These are phyloP conservation scores for Siphlonurus alternatus DNA, from an alignment of 2,888 invertebrate species.

Conservation along the genomic window DNA sequence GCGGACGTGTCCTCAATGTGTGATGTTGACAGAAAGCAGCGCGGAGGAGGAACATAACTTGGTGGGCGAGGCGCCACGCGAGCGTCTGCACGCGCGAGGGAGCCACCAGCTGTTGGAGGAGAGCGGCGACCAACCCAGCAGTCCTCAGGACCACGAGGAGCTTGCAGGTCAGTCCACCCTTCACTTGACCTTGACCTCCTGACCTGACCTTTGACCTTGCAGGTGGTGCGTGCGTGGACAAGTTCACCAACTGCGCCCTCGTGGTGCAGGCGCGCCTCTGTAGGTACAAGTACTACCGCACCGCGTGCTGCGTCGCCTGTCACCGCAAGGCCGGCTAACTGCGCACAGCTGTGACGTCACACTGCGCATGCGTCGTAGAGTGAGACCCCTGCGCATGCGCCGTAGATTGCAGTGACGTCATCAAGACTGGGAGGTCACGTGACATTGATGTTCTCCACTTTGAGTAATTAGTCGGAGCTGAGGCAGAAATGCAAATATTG, in stretches of 20 bases:
- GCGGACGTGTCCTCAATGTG: too few relatives aligned
- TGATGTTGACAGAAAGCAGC: background rate
- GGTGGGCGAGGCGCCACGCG: constrained; percentile 6
- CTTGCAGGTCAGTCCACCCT: background rate
- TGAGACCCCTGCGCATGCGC: too few relatives aligned
- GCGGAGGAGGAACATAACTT: background rate
- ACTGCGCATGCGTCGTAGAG: too few relatives aligned
- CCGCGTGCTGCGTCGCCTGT: constrained; percentile 56
- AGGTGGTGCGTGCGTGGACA: constrained; percentile 42
- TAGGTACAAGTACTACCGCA: constrained; percentile 68
- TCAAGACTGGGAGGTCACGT: too few relatives aligned
- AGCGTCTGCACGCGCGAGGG: background rate
- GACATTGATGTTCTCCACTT: too few relatives aligned
- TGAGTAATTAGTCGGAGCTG: too few relatives aligned
- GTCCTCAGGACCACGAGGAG: background rate
- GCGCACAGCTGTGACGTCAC: too few relatives aligned
- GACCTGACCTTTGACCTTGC: constrained; percentile 15
- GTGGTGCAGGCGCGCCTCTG: constrained; percentile 80
- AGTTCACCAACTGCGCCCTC: constrained; percentile 57
- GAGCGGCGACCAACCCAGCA: too few relatives aligned
- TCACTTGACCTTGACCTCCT: background rate
- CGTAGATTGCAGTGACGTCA: too few relatives aligned
- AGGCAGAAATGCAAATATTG: too few relatives aligned
- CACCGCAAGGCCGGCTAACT: background rate
- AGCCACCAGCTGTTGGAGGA: background rate